Evolutionary conservation across 2,888 invertebrate genomes (phyloP).

Genomic region (Chironomus tentans): DNA sequence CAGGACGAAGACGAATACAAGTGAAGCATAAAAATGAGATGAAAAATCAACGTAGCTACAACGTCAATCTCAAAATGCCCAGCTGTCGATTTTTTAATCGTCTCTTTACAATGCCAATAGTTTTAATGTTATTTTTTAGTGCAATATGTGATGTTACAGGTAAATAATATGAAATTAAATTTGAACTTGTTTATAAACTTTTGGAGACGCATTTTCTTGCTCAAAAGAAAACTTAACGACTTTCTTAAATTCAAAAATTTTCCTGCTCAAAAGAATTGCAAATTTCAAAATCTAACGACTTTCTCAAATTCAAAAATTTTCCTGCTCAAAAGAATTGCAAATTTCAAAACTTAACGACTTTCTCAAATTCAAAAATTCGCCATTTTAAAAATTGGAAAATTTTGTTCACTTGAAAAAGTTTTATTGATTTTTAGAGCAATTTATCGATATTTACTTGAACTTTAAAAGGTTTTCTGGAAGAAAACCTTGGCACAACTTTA

Average conservation of each 20-base stretch:
- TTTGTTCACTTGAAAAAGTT: background rate
- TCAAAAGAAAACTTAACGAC: no score
- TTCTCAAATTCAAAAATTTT: no score
- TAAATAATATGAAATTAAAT: background rate
- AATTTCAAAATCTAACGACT: no score
- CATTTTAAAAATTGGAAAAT: background rate
- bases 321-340: no score
- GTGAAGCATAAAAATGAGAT: background rate
- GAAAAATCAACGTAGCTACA: background rate
- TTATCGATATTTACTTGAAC: no score
- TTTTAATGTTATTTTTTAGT: background rate
- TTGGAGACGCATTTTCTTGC: no score
- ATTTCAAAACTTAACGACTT: background rate
- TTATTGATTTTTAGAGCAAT: background rate
- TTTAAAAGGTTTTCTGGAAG: no score
- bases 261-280: no score
- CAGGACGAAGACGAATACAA: slow-evolving; percentile 23
- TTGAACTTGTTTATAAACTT: no score
- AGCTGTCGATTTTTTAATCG: slow-evolving; percentile 2
- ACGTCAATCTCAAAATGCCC: background rate
- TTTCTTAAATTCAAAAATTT: no score
- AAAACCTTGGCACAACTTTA: no score
- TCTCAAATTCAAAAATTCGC: background rate
- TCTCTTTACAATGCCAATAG: background rate
- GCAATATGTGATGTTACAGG: slow-evolving; percentile 13